These are phyloP conservation scores for Penaeus monodon DNA, from an alignment of 2,888 invertebrate genomes.

Conservation along the genomic window DNA sequence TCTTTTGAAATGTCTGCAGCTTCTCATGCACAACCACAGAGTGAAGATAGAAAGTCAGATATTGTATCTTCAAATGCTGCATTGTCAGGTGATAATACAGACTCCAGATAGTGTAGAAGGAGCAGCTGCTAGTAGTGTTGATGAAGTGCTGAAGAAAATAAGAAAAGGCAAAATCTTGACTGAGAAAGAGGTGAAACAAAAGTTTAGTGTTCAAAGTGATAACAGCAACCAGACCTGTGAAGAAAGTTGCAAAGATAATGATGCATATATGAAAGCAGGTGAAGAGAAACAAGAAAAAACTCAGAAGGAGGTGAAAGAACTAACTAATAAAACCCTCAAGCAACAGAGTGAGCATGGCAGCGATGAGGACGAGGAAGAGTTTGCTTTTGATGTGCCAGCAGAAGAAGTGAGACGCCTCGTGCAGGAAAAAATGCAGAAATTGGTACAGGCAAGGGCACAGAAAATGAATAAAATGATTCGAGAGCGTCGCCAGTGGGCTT, in stretches of 20 bases:
- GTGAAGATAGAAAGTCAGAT: no score
- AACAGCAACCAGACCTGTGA: no score
- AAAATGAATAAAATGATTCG: slow-evolving; percentile 51
- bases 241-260: not conserved
- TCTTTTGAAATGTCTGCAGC: no score
- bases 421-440: slow-evolving; percentile 40
- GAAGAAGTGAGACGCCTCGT: slow-evolving; percentile 36
- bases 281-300: slow-evolving; percentile 11
- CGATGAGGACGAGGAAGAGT: slow-evolving; percentile 23
- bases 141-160: no score
- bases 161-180: no score
- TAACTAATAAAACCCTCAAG: slow-evolving; percentile 45
- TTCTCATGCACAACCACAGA: no score
- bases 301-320: slow-evolving; percentile 38
- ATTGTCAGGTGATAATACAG: no score
- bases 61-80: no score
- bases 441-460: slow-evolving; percentile 23
- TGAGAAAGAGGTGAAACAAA: no score
- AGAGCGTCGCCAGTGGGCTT: slow-evolving; percentile 49
- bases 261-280: not conserved
- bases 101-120: no score
- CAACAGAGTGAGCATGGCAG: slow-evolving; percentile 22
- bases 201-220: no score
- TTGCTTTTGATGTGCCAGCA: not conserved
- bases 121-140: no score